Percentiles rank a stretch among this genome's conserved stretches.
phyloP scores from a whole-genome alignment of 2,113 vertebrate genomes.

The Gambusia affinis region DNA sequence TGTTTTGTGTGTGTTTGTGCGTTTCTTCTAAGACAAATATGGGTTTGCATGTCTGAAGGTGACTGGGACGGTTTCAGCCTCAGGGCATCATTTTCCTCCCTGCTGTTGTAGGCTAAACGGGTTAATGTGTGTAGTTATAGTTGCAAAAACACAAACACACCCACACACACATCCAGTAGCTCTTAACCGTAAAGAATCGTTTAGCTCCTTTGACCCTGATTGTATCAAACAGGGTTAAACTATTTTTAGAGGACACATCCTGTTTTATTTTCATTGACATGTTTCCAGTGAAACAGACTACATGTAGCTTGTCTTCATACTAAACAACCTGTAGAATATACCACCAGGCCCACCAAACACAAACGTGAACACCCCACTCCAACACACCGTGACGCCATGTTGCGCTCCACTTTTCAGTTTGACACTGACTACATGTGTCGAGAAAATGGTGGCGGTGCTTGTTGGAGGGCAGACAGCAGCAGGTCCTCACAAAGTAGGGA shows the following conservation, averaged over 20 bases:
- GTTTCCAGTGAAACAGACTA: neutral
- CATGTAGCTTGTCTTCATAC: neutral
- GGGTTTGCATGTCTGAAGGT: slow-evolving; percentile 64
- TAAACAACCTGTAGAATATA: slow-evolving; percentile 4
- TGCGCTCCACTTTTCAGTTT: slow-evolving; percentile 39
- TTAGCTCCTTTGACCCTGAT: neutral
- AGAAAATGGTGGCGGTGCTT: neutral
- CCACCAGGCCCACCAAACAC: neutral
- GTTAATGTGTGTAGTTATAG: slow-evolving; percentile 42
- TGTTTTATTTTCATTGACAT: neutral
- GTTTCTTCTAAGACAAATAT: neutral
- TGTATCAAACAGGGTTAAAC: neutral
- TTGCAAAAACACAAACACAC: slow-evolving; percentile 25
- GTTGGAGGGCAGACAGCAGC: neutral
- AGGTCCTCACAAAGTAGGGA: too few species aligned
- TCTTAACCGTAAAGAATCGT: neutral
- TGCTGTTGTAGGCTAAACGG: slow-evolving; percentile 41
- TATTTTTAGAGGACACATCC: neutral
- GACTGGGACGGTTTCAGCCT: slow-evolving; percentile 62
- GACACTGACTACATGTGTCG: slow-evolving; percentile 32
- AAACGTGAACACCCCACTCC: neutral
- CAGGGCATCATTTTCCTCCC: slow-evolving; percentile 54
- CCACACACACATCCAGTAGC: too few species aligned
- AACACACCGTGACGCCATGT: slow-evolving; percentile 19
- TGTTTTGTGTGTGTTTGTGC: slow-evolving; percentile 6